Base-by-base conservation (phyloP, 2,113 vertebrate species). In the Oncorhynchus masou region DNA sequence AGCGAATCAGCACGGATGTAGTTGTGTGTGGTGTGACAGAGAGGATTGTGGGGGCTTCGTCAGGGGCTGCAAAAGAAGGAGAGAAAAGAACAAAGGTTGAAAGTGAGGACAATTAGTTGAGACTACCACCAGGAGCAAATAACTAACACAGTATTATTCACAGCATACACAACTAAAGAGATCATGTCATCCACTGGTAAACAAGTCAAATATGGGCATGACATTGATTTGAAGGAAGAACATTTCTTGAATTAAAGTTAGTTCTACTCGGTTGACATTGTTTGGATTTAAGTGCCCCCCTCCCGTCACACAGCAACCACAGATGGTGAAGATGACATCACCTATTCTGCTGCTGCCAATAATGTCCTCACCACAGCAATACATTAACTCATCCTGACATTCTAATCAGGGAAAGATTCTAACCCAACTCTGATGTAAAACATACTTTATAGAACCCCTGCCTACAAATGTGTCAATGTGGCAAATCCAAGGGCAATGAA, bases 11-110 rank as follows among this genome's bases (percentile, higher is more conserved):
- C 88, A 99, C 97, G 0, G 97, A 99, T 0, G 96, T 98, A 8
- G 96, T 98, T 67, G 97, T 99, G 90, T 97, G 97, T 0, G 97
- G 97, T 0, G 94, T 98, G 84, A 99, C 95, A 0, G 97, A 97
- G 66, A 98, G 88, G 68, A 99, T 95, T 27, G 86, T 78, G 75
- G 97, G 97, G 0, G 96, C 93, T 85, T 96, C 95, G 13, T 97
- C 97, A 0, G 97, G 98, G 72, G 94, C 97, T 98, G 92, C 0
- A 74, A 78, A 68, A 49, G 79, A 65, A 66, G 9, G 22, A 59
- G 54, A 13, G 54, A 1, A 64, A 57, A 83, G 74, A 82, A 68
- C 6, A 70, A 20, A 76, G 24, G 74, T 54, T 31, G 29, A 69
- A 68, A 16, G n/a, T 12, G 11, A 3, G 7, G 70, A 5, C 1